A percentile compares a stretch with the other conserved stretches of the same genome.
phyloP scores from a whole-genome alignment of 53 echinoderm and acorn worm genomes.

The Antedon mediterranea region DNA sequence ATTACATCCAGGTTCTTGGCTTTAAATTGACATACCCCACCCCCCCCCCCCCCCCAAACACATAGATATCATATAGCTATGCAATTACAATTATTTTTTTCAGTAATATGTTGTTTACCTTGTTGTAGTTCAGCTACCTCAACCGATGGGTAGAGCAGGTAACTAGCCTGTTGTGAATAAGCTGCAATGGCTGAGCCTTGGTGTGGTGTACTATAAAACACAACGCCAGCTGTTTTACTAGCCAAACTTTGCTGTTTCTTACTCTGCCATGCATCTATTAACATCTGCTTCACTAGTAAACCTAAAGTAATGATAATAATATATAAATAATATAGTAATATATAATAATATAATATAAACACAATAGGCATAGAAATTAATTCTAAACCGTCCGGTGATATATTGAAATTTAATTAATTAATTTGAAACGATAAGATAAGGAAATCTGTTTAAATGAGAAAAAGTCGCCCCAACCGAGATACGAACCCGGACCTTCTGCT shows the following conservation, averaged over 20 bases:
- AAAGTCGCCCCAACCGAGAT: no score
- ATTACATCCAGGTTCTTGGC: not conserved
- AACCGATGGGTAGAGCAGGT: constrained; percentile 66
- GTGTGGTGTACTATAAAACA: constrained; percentile 95
- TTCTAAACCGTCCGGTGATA: no score
- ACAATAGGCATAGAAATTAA: no score
- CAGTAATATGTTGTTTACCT: constrained; percentile 18
- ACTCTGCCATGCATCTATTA: constrained; percentile 50
- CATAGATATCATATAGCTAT: no score
- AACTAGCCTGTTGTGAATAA: constrained; percentile 76
- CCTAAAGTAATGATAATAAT: no score
- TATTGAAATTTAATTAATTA: no score
- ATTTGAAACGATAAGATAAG: no score
- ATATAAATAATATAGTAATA: no score
- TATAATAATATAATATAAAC: no score
- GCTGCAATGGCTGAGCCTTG: constrained; percentile 83
- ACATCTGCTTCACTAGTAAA: constrained; percentile 82
- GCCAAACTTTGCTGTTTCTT: constrained; percentile 11
- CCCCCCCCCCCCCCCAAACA: not conserved
- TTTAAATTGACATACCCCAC: not conserved
- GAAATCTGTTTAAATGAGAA: no score
- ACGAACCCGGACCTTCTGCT: no score
- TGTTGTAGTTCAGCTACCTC: constrained; percentile 70
- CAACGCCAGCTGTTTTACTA: constrained; percentile 51
- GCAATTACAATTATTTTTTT: no score